Conservation (phyloP, 2,113 vertebrate species). For the Sterna hirundo region DNA sequence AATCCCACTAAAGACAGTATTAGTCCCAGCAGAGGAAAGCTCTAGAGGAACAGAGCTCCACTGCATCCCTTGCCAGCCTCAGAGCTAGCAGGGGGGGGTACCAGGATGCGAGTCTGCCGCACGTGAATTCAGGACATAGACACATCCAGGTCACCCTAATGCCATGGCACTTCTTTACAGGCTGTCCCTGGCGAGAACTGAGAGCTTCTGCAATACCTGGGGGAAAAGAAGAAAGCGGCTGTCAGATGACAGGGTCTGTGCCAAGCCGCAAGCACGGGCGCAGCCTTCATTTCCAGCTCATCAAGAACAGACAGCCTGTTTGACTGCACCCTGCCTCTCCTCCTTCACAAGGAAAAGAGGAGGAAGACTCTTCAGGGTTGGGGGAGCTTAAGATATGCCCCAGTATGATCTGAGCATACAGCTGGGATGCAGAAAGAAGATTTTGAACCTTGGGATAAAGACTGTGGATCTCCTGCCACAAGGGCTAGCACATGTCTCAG, state of each 20-base stretch:
- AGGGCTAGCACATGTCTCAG: neutral
- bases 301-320: neutral
- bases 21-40: neutral
- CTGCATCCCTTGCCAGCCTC: neutral
- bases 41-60: neutral
- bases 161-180: neutral
- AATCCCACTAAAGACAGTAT: neutral
- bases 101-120: neutral
- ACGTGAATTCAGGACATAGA: rapidly evolving
- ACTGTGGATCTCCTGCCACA: neutral
- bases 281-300: neutral
- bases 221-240: neutral
- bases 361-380: neutral
- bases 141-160: neutral
- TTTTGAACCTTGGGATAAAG: neutral
- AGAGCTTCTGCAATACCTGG: neutral
- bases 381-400: neutral
- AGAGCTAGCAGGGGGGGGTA: neutral
- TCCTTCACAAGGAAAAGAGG: neutral
- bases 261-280: neutral
- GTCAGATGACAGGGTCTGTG: neutral
- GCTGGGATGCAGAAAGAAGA: neutral
- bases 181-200: neutral
- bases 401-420: neutral
- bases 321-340: neutral